Evolutionary conservation across 2,113 vertebrate genomes (phyloP).

Genomic region (Chionodraco myersi): DNA sequence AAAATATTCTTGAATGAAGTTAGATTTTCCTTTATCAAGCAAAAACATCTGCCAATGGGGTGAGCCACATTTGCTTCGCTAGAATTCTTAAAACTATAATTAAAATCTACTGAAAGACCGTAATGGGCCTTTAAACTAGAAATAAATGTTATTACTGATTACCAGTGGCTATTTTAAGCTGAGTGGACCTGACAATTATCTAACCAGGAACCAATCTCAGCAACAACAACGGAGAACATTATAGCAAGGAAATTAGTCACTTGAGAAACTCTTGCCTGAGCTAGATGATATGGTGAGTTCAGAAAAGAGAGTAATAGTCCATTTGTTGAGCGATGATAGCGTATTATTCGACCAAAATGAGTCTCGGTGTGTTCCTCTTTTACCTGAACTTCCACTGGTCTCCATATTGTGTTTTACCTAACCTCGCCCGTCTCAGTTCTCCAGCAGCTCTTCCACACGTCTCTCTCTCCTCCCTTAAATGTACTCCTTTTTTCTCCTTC

Average conservation of each 20-base stretch:
- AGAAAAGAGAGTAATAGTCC: not conserved
- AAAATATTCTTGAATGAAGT: too few species aligned
- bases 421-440: not conserved
- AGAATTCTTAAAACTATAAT: too few species aligned
- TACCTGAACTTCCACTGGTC: not conserved
- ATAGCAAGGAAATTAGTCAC: not conserved
- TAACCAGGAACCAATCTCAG: not conserved
- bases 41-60: too few species aligned
- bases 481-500: not conserved
- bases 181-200: not conserved
- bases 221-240: not conserved
- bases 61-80: too few species aligned
- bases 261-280: not conserved
- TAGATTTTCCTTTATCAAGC: too few species aligned
- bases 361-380: not conserved
- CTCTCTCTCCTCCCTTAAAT: slow-evolving; percentile 7
- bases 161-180: not conserved
- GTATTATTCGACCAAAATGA: slow-evolving; percentile 2
- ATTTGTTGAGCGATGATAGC: not conserved
- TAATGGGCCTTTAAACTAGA: too few species aligned
- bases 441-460: slow-evolving; percentile 5
- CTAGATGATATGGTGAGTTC: not conserved
- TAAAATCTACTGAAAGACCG: too few species aligned
- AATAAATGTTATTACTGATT: not conserved
- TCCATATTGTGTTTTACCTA: not conserved